Evolutionary conservation across 2,797 vertebrate species (phyloP).

Genomic region (Trematomus bernacchii): DNA sequence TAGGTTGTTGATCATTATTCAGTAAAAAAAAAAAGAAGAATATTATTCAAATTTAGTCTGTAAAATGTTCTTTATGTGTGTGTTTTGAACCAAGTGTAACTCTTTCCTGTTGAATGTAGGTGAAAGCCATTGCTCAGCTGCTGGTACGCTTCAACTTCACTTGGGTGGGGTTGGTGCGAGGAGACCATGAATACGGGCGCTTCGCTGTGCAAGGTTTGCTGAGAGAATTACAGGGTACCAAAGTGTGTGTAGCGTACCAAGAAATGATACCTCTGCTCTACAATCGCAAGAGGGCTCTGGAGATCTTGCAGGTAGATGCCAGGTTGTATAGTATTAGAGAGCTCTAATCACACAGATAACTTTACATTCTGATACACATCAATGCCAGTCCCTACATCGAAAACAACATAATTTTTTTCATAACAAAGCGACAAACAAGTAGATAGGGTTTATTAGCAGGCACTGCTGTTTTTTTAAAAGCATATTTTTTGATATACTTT

Average conservation of each 20-base stretch:
- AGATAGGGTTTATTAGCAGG: not conserved
- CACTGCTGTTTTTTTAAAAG: not conserved
- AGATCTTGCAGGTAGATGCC: constrained; percentile 77
- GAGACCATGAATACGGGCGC: constrained; percentile 84
- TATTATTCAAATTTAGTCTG: not conserved
- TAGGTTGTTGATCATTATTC: not conserved
- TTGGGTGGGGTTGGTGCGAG: constrained; percentile 82
- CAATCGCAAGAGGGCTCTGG: constrained; percentile 64
- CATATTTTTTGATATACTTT: too few relatives aligned
- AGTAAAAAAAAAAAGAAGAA: not conserved
- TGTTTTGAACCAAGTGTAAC: not conserved
- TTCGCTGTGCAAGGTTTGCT: constrained; percentile 82
- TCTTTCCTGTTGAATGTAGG: constrained; percentile 51
- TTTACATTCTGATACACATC: not conserved
- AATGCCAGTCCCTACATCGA: not conserved
- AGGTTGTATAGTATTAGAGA: not conserved
- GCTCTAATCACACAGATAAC: not conserved
- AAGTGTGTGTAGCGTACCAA: constrained; percentile 82
- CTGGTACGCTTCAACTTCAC: constrained; percentile 82
- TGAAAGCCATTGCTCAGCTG: constrained; percentile 83
- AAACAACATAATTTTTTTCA: not conserved
- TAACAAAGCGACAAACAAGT: not conserved
- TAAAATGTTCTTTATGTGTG: not conserved
- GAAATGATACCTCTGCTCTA: constrained; percentile 84
- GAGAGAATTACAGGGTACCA: constrained; percentile 75